phyloP scores from a whole-genome alignment of 2,797 vertebrate species.

The Fundulus diaphanus region DNA sequence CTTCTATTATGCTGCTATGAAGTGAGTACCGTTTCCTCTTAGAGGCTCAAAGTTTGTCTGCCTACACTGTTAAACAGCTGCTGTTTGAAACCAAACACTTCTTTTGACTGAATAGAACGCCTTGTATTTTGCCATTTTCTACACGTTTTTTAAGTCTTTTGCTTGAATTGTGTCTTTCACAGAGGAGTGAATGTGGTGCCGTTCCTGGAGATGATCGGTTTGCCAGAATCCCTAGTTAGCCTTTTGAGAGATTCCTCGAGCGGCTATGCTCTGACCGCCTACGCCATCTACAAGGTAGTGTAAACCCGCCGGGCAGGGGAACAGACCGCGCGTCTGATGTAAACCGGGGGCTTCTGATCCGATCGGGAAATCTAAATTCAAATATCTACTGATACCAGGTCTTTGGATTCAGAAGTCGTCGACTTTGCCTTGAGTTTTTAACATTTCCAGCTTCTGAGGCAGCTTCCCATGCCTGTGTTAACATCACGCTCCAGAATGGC shows the following conservation, averaged over 20 bases:
- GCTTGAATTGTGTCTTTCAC: not conserved
- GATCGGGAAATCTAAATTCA: too few relatives aligned
- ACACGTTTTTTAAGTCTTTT: not conserved
- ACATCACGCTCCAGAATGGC: too few relatives aligned
- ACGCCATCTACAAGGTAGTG: conserved; percentile 95
- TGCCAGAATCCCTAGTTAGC: conserved; percentile 88
- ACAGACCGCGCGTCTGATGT: not conserved
- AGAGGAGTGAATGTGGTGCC: conserved; percentile 96
- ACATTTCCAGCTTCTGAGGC: too few relatives aligned
- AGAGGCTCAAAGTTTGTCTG: too few relatives aligned
- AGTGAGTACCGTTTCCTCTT: conserved; percentile 90
- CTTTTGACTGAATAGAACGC: not conserved
- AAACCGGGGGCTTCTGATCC: not conserved
- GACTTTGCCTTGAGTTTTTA: too few relatives aligned
- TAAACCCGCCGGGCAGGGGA: not conserved
- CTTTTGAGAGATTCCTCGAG: conserved; percentile 93
- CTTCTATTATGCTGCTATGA: conserved; percentile 97
- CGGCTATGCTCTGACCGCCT: conserved; percentile 93
- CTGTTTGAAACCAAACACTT: not conserved
- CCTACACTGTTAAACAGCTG: not conserved
- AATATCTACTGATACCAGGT: too few relatives aligned
- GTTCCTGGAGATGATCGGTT: conserved; percentile 90
- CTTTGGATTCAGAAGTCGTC: too few relatives aligned
- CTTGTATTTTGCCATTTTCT: not conserved
- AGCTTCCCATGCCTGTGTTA: too few relatives aligned